Base-by-base conservation (phyloP, 53 echinoderm and acorn worm species). In the Crossaster papposus region DNA sequence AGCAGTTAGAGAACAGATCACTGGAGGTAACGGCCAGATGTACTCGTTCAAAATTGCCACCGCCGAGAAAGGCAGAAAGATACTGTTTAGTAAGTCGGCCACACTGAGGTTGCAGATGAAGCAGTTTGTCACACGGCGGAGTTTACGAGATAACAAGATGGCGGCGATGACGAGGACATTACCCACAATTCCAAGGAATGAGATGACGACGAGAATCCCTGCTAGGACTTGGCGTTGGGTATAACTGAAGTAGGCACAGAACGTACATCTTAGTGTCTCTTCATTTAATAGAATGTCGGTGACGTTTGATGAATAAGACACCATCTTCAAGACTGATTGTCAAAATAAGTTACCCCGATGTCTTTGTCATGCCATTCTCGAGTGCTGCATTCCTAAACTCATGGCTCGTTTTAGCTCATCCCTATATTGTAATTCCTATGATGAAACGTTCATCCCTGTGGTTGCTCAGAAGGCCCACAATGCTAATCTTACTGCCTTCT, bases 21-120 rank as follows among this genome's bases (percentile, higher is more conserved):
- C 31, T 50, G 55, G 54, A 12, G 90, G 81, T 36, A 89, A n/a
- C 13, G 89, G 80, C 79, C 79, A 89, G 31, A 33, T 52, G 14
- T 65, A 30, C 24, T 37, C 68, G 22, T 44, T 64, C 33, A 91
- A 29, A 0, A 89, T 34, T 9, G 79, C 89, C 31, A 80, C 71
- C 4, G 65, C 65, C 22, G 23, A 9, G 14, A 65, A 70, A 14
- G 89, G 89, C 14, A 70, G 30, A 64, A 78, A 89, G 30, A 31
- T 2, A 51, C 79, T 70, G 1, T 80, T 89, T 32, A 89, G 28
- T 17, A 89, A 30, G 70, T 89, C 89, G 3, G 89, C 89, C 23
- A 80, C 65, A n/a, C 51, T 33, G 31, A 89, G 80, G 51, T 80
- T 89, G 14, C 70, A 51, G 51, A 89, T 80, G 55, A 89, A 89